phyloP scores from a whole-genome alignment of 2,888 invertebrate genomes.

The Drosophila leonis region DNA sequence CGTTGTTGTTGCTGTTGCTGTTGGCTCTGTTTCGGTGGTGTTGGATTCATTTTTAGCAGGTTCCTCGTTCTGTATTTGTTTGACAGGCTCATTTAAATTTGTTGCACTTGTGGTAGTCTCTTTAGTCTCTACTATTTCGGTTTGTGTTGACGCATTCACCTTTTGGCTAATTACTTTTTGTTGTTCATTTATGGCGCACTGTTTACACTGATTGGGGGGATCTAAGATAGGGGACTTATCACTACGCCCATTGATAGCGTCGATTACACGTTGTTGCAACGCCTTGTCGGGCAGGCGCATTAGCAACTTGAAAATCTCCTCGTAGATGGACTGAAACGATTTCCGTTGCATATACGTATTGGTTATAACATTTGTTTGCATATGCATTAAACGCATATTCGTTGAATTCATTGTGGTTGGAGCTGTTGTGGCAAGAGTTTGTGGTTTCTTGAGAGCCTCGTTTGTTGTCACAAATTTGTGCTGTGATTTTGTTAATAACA shows the following conservation, averaged over 20 bases:
- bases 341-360: slow-evolving; percentile 71
- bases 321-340: slow-evolving; percentile 65
- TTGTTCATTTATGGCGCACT: slow-evolving; percentile 36
- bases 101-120: background rate
- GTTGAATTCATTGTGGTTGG: slow-evolving; percentile 17
- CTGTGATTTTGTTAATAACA: slow-evolving; percentile 64
- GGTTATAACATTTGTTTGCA: slow-evolving; percentile 38
- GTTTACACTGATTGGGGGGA: slow-evolving; percentile 50
- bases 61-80: slow-evolving; percentile 2
- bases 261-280: slow-evolving; percentile 78
- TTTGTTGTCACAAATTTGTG: slow-evolving; percentile 33
- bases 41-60: slow-evolving; percentile 12
- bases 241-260: slow-evolving; percentile 80
- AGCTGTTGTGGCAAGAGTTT: slow-evolving; percentile 9
- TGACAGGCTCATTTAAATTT: background rate
- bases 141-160: slow-evolving; percentile 62
- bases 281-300: slow-evolving; percentile 80
- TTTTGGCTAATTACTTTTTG: slow-evolving; percentile 38
- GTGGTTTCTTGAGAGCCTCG: slow-evolving; percentile 37
- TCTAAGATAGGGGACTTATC: slow-evolving; percentile 60
- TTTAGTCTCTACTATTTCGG: slow-evolving; percentile 46
- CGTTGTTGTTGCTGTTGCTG: background rate
- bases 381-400: slow-evolving; percentile 30
- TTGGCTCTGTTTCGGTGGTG: background rate
- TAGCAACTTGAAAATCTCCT: slow-evolving; percentile 80